A percentile compares a stretch with the other conserved stretches of the same genome.
Evolutionary conservation across 2,797 vertebrate species (phyloP).

Genomic region (Argya squamiceps): DNA sequence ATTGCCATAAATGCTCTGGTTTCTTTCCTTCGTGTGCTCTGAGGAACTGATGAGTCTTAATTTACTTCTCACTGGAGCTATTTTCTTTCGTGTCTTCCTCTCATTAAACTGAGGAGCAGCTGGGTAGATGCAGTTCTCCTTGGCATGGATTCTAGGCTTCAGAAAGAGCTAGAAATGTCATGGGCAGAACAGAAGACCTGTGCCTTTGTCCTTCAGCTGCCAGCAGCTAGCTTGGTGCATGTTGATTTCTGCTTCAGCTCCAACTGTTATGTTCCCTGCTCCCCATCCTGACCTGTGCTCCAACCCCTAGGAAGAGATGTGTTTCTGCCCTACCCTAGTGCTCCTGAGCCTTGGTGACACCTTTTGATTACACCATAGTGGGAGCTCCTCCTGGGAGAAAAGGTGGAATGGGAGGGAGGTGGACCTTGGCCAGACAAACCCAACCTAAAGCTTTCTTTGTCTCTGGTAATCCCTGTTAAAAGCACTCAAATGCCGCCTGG

Average conservation of each 20-base stretch:
- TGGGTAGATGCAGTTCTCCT: neutral
- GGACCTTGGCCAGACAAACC: neutral
- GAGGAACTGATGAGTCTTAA: conserved; percentile 19
- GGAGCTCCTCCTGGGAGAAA: neutral
- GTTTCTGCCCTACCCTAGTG: neutral
- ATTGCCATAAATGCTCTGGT: conserved; percentile 40
- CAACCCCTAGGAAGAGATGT: neutral
- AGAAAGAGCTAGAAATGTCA: neutral
- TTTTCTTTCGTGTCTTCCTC: conserved; percentile 32
- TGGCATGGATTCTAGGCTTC: neutral
- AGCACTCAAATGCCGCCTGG: neutral
- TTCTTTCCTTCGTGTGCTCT: conserved; percentile 50
- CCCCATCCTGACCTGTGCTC: neutral
- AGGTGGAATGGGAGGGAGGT: neutral
- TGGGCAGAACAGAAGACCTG: neutral
- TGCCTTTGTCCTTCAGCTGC: neutral
- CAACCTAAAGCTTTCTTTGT: neutral
- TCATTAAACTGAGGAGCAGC: neutral
- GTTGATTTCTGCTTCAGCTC: conserved; percentile 2
- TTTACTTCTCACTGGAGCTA: conserved; percentile 21
- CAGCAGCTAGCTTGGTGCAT: neutral
- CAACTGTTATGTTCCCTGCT: neutral
- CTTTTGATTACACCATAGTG: neutral
- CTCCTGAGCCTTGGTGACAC: neutral
- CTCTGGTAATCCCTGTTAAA: neutral